Evolutionary conservation across 2,797 vertebrate species (phyloP), one percentile per base, ranked within the genome.

Genomic region (Arnoldichthys spilopterus): DNA sequence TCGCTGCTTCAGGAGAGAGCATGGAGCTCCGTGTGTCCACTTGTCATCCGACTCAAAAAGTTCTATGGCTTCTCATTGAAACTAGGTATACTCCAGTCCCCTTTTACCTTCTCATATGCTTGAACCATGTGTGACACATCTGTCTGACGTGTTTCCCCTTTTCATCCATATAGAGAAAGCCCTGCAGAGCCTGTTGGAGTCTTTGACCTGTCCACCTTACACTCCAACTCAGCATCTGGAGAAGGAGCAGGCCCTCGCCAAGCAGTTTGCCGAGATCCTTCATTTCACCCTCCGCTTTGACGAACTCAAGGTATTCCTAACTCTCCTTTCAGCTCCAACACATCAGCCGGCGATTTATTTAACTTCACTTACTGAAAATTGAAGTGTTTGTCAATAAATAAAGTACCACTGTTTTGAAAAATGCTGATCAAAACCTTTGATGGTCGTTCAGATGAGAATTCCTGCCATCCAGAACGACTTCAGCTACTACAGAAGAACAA

Each of bases 231-330:
- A 99, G 83, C 98, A 99, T 86, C 92, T 99, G 91, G 98, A 99
- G 91, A 93, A 95, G 72, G 97, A 99, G 81, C 98, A 99, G 85
- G 98, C 98, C 1, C 90, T 99, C 66, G 98, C 98, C 0, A 99
- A 99, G 87, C 96, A 99, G 88, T 99, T 99, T 32, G 98, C 98
- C 0, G 97, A 99, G 91, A 99, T 99, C 87, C 93, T 99, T 26
- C 98, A 99, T 93, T 99, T 99, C 89, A 99, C 98, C 1, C 96
- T 99, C 45, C 96, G 97, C 84, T 99, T 99, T 7, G 97, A 99
- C 84, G 98, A 99, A 79, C 96, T 99, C 63, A 99, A 99, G 98
- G 98, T 99, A 63, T 26, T 73, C 1, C 20, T n/a, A 16, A 15
- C 6, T 32, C 37, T 16, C 6, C 2, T 54, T 20, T 1, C 30